Percentiles rank a stretch among this genome's conserved stretches.
Evolutionary conservation across 2,113 vertebrate genomes (phyloP).

Genomic region (Ondatra zibethicus): DNA sequence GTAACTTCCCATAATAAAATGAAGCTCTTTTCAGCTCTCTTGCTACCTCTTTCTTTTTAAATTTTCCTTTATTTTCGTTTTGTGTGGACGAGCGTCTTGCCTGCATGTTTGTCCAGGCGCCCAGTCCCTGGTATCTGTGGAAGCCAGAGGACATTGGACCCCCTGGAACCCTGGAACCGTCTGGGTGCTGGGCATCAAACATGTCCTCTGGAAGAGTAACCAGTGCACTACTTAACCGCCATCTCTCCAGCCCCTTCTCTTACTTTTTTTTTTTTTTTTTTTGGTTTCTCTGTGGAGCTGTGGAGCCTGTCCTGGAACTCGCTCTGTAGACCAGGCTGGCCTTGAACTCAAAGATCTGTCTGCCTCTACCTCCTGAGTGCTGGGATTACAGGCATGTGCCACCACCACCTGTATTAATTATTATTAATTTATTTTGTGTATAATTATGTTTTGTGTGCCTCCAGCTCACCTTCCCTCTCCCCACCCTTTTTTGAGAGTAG

Average conservation of each 20-base stretch:
- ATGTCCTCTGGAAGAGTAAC: neutral
- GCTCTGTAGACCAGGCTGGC: too few relatives aligned
- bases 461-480: neutral
- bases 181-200: neutral
- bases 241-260: neutral
- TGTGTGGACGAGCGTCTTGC: neutral
- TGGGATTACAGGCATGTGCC: too few relatives aligned
- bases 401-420: neutral
- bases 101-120: neutral
- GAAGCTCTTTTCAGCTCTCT: slow-evolving; percentile 43
- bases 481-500: neutral
- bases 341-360: too few relatives aligned
- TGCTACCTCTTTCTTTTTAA: neutral
- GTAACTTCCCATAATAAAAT: slow-evolving; percentile 79
- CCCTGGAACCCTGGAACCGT: neutral
- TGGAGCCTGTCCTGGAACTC: too few relatives aligned
- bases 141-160: neutral
- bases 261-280: too few relatives aligned
- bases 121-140: neutral
- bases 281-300: too few relatives aligned
- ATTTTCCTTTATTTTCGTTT: neutral
- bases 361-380: too few relatives aligned
- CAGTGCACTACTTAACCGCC: neutral
- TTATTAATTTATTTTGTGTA: neutral
- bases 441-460: neutral